These are phyloP conservation scores for Chaitophorus viminalis DNA, from an alignment of 2,888 invertebrate genomes.

Conservation along the genomic window DNA sequence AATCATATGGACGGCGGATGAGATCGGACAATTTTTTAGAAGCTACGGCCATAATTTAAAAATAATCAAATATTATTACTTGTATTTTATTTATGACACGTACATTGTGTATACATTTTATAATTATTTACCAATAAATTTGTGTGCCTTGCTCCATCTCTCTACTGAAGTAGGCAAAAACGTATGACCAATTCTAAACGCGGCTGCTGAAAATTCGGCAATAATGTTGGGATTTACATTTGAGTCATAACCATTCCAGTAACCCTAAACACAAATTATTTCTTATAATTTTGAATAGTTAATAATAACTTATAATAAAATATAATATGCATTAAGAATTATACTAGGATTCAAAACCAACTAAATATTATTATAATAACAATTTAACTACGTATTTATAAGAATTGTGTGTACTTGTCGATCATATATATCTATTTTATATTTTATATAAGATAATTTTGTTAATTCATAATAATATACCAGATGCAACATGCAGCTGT, in stretches of 20 bases:
- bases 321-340: too few species aligned
- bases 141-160: slow-evolving; percentile 94
- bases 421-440: too few species aligned
- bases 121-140: slow-evolving; percentile 81
- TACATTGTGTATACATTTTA: not conserved
- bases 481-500: too few species aligned
- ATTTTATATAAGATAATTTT: too few species aligned
- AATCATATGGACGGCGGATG: slow-evolving; percentile 87
- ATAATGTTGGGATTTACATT: slow-evolving; percentile 89
- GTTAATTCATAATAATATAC: too few species aligned
- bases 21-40: slow-evolving; percentile 88
- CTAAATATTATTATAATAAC: too few species aligned
- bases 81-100: not conserved
- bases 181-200: slow-evolving; percentile 92
- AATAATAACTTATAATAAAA: too few species aligned
- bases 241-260: slow-evolving; percentile 85
- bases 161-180: slow-evolving; percentile 91
- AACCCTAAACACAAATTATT: slow-evolving; percentile 69
- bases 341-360: too few species aligned
- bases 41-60: slow-evolving; percentile 71
- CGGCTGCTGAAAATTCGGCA: slow-evolving; percentile 90
- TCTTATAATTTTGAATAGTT: not conserved
- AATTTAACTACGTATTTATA: too few species aligned
- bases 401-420: too few species aligned
- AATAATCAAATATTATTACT: not conserved